Percentiles rank a stretch among this genome's conserved stretches.
Conservation (phyloP, 2,888 invertebrate genomes). For the Trissonchulus latispiculum region DNA sequence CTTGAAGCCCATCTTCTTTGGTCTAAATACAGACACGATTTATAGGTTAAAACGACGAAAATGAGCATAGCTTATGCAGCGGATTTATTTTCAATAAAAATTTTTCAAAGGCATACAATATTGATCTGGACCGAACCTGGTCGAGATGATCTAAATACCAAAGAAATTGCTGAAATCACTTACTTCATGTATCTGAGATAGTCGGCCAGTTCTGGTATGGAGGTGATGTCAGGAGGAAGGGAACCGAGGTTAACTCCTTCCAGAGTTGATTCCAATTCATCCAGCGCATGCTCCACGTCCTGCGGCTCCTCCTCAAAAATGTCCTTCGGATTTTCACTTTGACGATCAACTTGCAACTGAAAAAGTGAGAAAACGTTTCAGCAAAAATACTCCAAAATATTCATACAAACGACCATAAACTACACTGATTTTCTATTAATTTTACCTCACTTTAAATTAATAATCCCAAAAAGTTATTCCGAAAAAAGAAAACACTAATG, state of each 20-base stretch:
- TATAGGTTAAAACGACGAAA: too few species aligned
- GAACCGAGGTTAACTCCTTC: conserved; percentile 35
- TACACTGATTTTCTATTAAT: too few species aligned
- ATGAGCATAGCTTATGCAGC: too few species aligned
- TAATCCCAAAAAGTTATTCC: neutral
- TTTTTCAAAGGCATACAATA: too few species aligned
- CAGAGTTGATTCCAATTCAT: conserved; percentile 34
- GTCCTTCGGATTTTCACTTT: conserved; percentile 48
- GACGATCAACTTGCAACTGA: conserved; percentile 78
- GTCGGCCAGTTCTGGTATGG: conserved; percentile 84
- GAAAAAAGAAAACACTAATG: neutral
- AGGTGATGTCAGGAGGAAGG: conserved; percentile 63
- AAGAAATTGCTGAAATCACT: conserved; percentile 38
- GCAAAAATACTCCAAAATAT: too few species aligned
- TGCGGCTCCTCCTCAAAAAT: conserved; percentile 31
- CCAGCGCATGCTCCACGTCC: conserved; percentile 41
- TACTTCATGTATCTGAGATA: conserved; percentile 82
- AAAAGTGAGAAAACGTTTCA: too few species aligned
- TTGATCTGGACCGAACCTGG: too few species aligned
- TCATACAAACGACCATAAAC: too few species aligned
- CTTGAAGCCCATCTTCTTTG: conserved; percentile 86
- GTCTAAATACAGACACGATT: too few species aligned
- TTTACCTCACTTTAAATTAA: neutral
- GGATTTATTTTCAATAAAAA: too few species aligned
- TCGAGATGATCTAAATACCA: neutral